Base-by-base conservation (phyloP, 1,140 invertebrate genomes). In the Trichonephila clavipes region DNA sequence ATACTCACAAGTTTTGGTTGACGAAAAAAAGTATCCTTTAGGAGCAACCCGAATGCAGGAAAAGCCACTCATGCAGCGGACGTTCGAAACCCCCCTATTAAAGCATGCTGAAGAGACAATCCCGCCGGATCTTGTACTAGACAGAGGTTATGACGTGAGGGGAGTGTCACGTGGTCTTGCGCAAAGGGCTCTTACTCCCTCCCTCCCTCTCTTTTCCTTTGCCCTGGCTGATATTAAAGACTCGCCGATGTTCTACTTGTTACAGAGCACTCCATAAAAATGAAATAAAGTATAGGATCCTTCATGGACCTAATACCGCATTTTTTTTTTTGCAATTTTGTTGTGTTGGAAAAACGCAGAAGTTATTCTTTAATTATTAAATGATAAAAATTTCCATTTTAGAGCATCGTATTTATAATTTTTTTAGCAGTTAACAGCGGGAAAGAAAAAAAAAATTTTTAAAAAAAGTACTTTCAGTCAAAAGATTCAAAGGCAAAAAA, bases 51-150 rank as follows among this genome's bases (percentile, higher is more conserved):
- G 6, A 40, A 18, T 18, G 28, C 72, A 77, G 72, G 72, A 77
- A 77, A 77, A 77, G 72, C 72, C 34, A 77, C 72, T 77, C 72
- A 77, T 19, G 24, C 72, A 34, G 72, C 72, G 72, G 72, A 77
- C 72, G 72, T 77, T 77, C 34, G 72, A 77, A 77, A 77, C 40
- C 72, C 72, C 72, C 69, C 72, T 28, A 34, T 34, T 34, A 34
- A 77, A 77, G 34, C 72, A 24, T 34, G 24, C 18, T 24, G 24
- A 18, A 28, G 72, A 77, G 72, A 77, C 66, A 77, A 77, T 77
- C 72, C 72, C 72, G 72, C 72, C 72, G 72, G 72, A 77, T 77
- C 72, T 77, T 77, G 72, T 77, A 77, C 72, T 77, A 77, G 72
- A 77, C 72, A 77, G 72, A 77, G 72, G 72, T 77, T 77, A 77